phyloP scores from a whole-genome alignment of 2,888 invertebrate genomes.

The Aspidiotus destructor region DNA sequence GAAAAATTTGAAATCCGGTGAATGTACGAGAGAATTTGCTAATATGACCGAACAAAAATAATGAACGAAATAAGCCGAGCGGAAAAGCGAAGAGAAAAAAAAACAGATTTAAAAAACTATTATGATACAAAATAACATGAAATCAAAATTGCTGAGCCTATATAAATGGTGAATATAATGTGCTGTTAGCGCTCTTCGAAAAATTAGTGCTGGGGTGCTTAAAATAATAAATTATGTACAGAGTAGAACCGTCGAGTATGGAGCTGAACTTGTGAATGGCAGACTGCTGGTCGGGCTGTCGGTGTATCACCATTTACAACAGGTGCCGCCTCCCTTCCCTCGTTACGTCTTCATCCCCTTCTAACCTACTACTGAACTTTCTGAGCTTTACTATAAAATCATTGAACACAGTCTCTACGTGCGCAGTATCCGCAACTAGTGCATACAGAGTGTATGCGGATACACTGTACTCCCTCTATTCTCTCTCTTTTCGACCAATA shows the following conservation, averaged over 20 bases:
- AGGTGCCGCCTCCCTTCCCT: slow-evolving; percentile 27
- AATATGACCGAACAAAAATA: too few species aligned
- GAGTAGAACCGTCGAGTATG: slow-evolving; percentile 22
- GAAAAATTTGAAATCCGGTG: too few species aligned
- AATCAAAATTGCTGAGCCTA: neutral
- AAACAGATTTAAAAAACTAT: slow-evolving; percentile 10
- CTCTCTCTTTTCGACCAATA: neutral
- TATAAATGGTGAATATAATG: slow-evolving; percentile 11
- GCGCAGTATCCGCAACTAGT: slow-evolving; percentile 32
- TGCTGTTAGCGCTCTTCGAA: slow-evolving; percentile 18
- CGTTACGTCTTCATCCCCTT: slow-evolving; percentile 11
- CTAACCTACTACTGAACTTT: slow-evolving; percentile 10
- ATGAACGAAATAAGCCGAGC: neutral
- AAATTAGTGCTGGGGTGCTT: slow-evolving; percentile 9
- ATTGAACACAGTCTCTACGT: slow-evolving; percentile 23
- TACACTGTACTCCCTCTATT: neutral
- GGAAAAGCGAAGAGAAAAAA: slow-evolving; percentile 10
- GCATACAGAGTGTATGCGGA: slow-evolving; percentile 9
- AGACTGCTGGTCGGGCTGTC: slow-evolving; percentile 30
- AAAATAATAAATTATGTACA: slow-evolving; percentile 25
- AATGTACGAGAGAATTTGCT: too few species aligned
- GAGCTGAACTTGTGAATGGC: slow-evolving; percentile 28
- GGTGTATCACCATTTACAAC: slow-evolving; percentile 25
- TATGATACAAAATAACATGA: slow-evolving; percentile 6
- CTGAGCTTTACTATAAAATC: slow-evolving; percentile 20